Evolutionary conservation across 2,113 vertebrate genomes (phyloP), one percentile per base, ranked within the genome.

Genomic region (Atlantisia rogersi): DNA sequence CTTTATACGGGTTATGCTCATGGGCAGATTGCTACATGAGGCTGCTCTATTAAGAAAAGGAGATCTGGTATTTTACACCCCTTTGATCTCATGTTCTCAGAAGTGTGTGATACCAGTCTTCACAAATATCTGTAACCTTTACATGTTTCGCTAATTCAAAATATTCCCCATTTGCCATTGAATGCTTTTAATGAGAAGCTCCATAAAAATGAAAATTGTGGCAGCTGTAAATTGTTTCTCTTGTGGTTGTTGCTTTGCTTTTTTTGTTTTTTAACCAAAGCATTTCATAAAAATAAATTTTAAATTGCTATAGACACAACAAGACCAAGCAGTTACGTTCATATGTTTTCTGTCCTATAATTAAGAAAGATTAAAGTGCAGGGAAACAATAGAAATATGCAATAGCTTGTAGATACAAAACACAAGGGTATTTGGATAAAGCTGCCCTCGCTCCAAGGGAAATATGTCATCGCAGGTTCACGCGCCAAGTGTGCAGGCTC

Each of bases 201-300:
- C 97, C 86, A 80, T 96, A 95, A 97, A 96, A 95, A 95, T 92
- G 88, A 91, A 96, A 81, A 94, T 80, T 94, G 85, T 2, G 13
- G 73, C 87, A 96, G 65, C 88, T 97, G 83, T 76, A 94, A 91
- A 44, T 52, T 69, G 58, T 96, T 86, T 44, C 52, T 0, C 1
- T 68, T 96, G 65, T 84, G 65, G 64, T 71, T 39, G 58, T 73
- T 89, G 65, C 71, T 94, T 90, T 80, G 70, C 0, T 20, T 76
- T 74, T 83, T 56, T 37, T n/a, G 35, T 94, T 95, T 94, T 95
- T 90, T 96, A 89, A 94, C 9, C 7, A 78, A 96, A 80, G 29
- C 82, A 22, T 95, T 97, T 93, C 76, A 83, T 94, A 95, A 94
- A 91, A 96, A 74, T 78, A 80, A 79, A 86, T 63, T 82, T 75